phyloP scores from a whole-genome alignment of 2,888 invertebrate species.

The Tiliacea aurago region DNA sequence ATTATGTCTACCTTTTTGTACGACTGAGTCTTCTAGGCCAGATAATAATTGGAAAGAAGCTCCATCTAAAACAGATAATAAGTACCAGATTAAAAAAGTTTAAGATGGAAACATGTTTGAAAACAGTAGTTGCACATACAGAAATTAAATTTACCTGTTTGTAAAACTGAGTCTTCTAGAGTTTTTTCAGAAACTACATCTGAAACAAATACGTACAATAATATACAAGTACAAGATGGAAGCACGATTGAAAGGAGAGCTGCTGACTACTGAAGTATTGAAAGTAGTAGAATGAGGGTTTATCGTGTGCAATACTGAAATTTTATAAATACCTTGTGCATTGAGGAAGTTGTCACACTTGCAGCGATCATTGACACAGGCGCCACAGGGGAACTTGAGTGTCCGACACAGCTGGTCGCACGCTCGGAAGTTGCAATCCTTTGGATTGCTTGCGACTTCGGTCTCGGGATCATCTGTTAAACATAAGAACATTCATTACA shows the following conservation, averaged over 20 bases:
- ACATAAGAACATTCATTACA: no score
- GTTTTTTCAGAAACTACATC: background rate
- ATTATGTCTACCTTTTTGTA: no score
- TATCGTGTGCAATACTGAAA: background rate
- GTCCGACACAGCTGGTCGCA: slow-evolving; percentile 10
- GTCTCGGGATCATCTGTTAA: slow-evolving; percentile 21
- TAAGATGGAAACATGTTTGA: no score
- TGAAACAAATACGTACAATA: background rate
- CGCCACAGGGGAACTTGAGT: slow-evolving; percentile 20
- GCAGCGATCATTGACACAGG: slow-evolving; percentile 48
- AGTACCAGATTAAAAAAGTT: no score
- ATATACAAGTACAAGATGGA: background rate
- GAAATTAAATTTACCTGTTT: background rate
- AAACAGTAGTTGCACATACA: background rate
- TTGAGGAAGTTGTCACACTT: slow-evolving; percentile 27
- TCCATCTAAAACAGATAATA: no score
- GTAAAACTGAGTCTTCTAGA: background rate
- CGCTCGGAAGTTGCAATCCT: slow-evolving; percentile 10
- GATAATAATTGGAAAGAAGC: no score
- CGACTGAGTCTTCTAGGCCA: no score
- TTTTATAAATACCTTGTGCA: no score
- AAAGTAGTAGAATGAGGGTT: background rate
- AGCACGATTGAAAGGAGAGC: background rate
- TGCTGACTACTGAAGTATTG: background rate
- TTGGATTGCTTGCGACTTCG: background rate